Conservation (phyloP, 2,797 vertebrate species). For the Paramormyrops hopkinsi region DNA sequence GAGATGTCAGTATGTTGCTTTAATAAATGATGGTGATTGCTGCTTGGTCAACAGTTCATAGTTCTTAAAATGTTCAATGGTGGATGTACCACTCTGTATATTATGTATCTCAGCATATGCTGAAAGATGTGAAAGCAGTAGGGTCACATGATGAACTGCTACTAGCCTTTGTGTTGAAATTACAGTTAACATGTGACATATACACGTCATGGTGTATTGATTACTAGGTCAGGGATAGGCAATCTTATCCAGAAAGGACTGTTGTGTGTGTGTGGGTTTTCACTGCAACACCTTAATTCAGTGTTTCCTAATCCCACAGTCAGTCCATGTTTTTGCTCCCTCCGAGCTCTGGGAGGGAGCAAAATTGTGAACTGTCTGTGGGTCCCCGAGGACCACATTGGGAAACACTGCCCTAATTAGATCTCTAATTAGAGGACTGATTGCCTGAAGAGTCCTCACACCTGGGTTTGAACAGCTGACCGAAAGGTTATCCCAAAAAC, state of each 20-base stretch:
- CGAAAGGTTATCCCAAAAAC: neutral
- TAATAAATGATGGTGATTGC: neutral
- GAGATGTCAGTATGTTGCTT: neutral
- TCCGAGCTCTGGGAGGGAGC: neutral
- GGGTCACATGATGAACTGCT: neutral
- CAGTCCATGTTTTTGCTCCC: neutral
- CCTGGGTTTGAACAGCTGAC: neutral
- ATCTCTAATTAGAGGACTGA: neutral
- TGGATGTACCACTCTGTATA: neutral
- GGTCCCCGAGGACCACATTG: neutral
- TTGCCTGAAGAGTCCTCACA: neutral
- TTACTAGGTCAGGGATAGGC: neutral
- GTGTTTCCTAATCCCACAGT: neutral
- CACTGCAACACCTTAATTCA: neutral
- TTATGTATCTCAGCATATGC: neutral
- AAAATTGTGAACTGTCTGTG: neutral
- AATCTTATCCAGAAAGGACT: neutral
- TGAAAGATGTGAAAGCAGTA: neutral
- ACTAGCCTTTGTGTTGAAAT: neutral
- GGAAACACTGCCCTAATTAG: neutral
- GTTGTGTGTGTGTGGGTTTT: neutral
- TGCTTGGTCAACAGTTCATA: neutral
- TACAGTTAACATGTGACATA: neutral
- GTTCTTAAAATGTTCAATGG: neutral
- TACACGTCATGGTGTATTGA: neutral